Base-by-base conservation (phyloP, 2,888 invertebrate species). In the Oscheius onirici region DNA sequence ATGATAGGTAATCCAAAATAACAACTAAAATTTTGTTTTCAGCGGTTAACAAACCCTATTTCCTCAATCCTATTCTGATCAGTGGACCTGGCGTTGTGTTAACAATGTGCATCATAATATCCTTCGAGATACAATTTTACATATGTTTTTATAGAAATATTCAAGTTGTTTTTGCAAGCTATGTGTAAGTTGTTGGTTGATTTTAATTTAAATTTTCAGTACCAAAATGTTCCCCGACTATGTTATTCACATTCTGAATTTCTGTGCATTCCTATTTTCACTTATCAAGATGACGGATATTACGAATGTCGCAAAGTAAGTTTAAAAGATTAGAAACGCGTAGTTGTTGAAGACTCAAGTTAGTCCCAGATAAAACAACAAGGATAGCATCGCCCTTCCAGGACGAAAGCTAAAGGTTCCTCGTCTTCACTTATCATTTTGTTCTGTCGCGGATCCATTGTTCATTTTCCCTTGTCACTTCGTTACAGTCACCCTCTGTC, bases 131-230 rank as follows among this genome's bases (percentile, higher is more conserved):
- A 13, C 61, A 70, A 13, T 70, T 70, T 26, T 70, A 57, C 28
- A 63, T 70, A 28, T 70, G 70, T 24, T 52, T 70, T 22, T 70
- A 70, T 41, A 54, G 70, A 15, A 70, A 70, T 40, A 70, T 43
- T 28, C 44, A 61, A 20, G 40, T 70, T 15, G 70, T 70, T 10
- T 70, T 70, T 17, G 49, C 63, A 20, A 70, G 63, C 28, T 46
- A 26, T 17, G 40, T 20, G 70, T 70, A 57, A 63, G 41, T 44
- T n/a, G 13, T 13, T 43, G 13, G 5, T 63, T 63, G 10, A 6
- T 10, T 3, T 15, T 44, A 41, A 10, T 61, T 40, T 46, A 10
- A n/a, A n/a, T 43, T 68, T 68, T 22, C 17, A 69, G 69, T 6
- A n/a, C 40, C 13, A 22, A 26, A 13, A 28, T 69, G 13, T 69